phyloP scores from a whole-genome alignment of 2,797 vertebrate genomes.

The Apogon hyalosoma region DNA sequence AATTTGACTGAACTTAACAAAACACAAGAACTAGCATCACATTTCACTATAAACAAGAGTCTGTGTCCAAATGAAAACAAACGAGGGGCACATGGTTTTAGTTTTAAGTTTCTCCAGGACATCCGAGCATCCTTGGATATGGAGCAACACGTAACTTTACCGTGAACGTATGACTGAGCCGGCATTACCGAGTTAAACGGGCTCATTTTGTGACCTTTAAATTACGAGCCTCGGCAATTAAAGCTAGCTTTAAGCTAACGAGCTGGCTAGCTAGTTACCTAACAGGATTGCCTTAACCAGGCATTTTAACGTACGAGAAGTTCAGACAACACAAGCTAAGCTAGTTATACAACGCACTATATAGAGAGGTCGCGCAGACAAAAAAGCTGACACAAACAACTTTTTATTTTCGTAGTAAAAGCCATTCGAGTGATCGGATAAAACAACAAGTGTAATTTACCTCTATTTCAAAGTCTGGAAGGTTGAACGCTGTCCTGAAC shows the following conservation, averaged over 20 bases:
- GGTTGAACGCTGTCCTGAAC: slow-evolving; percentile 95
- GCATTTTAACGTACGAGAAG: slow-evolving; percentile 54
- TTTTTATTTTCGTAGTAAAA: slow-evolving; percentile 60
- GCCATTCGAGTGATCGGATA: background rate
- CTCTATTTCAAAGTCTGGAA: slow-evolving; percentile 98
- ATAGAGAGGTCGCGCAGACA: background rate
- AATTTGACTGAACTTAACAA: background rate
- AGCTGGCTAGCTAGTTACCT: slow-evolving; percentile 57
- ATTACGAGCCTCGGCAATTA: slow-evolving; percentile 6
- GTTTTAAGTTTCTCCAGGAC: slow-evolving; percentile 28
- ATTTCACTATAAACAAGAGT: slow-evolving; percentile 32
- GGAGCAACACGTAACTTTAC: background rate
- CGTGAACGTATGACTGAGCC: background rate
- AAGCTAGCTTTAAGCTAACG: slow-evolving; percentile 44
- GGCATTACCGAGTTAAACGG: no score
- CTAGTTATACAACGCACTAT: slow-evolving; percentile 50
- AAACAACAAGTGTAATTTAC: slow-evolving; percentile 76
- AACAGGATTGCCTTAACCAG: slow-evolving; percentile 55
- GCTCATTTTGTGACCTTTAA: background rate
- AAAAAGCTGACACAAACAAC: slow-evolving; percentile 79
- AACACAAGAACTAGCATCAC: background rate
- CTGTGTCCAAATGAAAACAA: slow-evolving; percentile 71
- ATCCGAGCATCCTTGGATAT: background rate
- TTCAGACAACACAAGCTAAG: slow-evolving; percentile 65
- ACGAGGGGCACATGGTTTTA: slow-evolving; percentile 68